phyloP scores from a whole-genome alignment of 2,797 vertebrate genomes.

The Sebastes flavidus region DNA sequence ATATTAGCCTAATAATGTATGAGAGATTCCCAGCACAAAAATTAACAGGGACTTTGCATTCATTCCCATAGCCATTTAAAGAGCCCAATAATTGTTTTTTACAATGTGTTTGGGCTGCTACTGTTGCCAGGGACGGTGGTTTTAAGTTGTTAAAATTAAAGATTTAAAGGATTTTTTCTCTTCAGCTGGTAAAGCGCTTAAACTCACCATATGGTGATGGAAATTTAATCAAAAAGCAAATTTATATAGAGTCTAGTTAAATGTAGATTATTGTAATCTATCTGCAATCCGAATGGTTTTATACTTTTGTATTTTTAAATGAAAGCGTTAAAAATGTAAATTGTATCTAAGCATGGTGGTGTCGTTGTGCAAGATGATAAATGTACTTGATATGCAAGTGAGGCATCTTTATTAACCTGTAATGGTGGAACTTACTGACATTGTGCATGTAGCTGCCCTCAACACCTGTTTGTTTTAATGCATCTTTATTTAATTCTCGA shows the following conservation, averaged over 20 bases:
- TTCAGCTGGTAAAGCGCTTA: slow-evolving; percentile 3
- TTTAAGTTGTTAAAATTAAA: slow-evolving; percentile 26
- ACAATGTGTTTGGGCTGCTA: slow-evolving; percentile 30
- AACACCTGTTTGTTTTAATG: background rate
- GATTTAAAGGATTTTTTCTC: background rate
- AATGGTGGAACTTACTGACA: background rate
- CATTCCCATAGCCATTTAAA: slow-evolving; percentile 8
- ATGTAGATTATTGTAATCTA: background rate
- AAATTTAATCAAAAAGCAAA: background rate
- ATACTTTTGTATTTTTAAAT: background rate
- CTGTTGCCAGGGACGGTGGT: slow-evolving; percentile 19
- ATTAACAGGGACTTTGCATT: background rate
- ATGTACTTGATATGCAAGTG: background rate
- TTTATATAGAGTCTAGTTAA: background rate
- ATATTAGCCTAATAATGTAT: background rate
- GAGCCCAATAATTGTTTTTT: slow-evolving; percentile 34
- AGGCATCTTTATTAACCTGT: background rate
- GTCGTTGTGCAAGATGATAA: background rate
- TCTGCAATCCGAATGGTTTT: background rate
- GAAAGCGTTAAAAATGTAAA: background rate
- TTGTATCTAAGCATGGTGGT: background rate
- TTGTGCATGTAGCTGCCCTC: background rate
- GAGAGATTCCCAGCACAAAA: background rate
- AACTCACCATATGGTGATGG: background rate
- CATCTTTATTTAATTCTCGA: background rate